These are phyloP conservation scores for Chiridota heheva DNA, from an alignment of 35 echinoderm and acorn worm species.

Conservation along the genomic window DNA sequence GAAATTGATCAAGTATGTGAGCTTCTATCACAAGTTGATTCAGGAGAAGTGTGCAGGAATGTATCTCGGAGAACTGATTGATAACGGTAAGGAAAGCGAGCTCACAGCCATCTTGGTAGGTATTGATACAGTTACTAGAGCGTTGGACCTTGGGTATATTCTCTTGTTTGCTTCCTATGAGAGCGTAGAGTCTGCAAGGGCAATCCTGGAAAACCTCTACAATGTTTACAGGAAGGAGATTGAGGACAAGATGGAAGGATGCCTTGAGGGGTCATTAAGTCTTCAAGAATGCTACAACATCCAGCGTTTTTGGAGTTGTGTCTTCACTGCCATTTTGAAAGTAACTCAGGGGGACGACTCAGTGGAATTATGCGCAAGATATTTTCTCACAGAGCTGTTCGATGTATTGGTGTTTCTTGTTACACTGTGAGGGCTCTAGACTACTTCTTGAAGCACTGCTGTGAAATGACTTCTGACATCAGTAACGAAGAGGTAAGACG, in stretches of 20 bases:
- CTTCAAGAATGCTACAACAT: slow-evolving; percentile 33
- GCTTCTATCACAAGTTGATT: slow-evolving; percentile 37
- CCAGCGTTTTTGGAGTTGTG: slow-evolving; percentile 30
- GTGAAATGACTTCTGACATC: no score
- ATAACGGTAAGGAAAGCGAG: not conserved
- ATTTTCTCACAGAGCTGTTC: not conserved
- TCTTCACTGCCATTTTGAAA: slow-evolving; percentile 23
- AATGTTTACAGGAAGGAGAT: slow-evolving; percentile 1
- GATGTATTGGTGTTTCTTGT: slow-evolving; percentile 17
- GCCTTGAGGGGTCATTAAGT: not conserved
- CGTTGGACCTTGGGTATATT: slow-evolving; percentile 19
- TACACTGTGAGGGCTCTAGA: slow-evolving; percentile 23
- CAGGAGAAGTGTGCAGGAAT: slow-evolving; percentile 41
- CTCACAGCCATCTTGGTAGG: not conserved
- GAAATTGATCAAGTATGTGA: not conserved
- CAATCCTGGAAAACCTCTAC: slow-evolving; percentile 2
- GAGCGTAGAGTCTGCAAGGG: slow-evolving; percentile 13
- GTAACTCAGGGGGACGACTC: not conserved
- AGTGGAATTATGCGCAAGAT: not conserved
- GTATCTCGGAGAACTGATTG: slow-evolving; percentile 10
- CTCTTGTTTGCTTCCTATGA: slow-evolving; percentile 23
- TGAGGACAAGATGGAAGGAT: not conserved
- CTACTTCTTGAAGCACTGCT: slow-evolving; percentile 25
- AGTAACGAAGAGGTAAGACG: no score
- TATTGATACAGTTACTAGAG: not conserved